A percentile compares a stretch with the other conserved stretches of the same genome.
These are phyloP conservation scores for Scatophagus argus DNA, from an alignment of 2,113 vertebrate genomes.

Conservation along the genomic window DNA sequence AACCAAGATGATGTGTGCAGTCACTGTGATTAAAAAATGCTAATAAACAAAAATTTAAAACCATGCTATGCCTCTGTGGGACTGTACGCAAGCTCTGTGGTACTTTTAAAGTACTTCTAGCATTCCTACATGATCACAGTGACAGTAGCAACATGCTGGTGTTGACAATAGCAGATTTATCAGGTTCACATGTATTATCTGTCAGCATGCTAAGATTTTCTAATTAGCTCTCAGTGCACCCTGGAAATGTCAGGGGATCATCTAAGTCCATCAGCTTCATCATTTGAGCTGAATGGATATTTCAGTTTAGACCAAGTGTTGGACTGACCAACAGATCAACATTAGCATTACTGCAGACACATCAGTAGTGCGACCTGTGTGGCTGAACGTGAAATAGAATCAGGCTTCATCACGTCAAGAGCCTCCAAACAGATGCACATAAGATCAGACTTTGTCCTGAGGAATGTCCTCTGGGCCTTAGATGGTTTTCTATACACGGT, in stretches of 20 bases:
- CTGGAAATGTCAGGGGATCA: background rate
- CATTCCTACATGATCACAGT: background rate
- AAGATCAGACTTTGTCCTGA: background rate
- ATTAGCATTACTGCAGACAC: too few relatives aligned
- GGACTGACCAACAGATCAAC: too few relatives aligned
- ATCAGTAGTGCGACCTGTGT: background rate
- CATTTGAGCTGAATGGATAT: too few relatives aligned
- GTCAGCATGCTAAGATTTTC: background rate
- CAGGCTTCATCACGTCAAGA: conserved; percentile 20
- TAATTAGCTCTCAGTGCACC: background rate
- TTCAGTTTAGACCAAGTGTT: too few relatives aligned
- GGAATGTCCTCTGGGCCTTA: background rate
- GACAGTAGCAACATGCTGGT: background rate
- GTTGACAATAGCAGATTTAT: too few relatives aligned
- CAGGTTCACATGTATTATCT: background rate
- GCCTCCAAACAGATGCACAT: background rate
- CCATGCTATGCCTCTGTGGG: too few relatives aligned
- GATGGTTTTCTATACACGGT: background rate
- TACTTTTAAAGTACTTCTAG: too few relatives aligned
- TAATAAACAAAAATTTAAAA: too few relatives aligned
- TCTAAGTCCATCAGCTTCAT: background rate
- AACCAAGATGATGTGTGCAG: too few relatives aligned
- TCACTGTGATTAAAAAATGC: too few relatives aligned
- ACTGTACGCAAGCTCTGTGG: background rate
- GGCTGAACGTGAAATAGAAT: background rate